Evolutionary conservation across 2,888 invertebrate species (phyloP).

Genomic region (Leptopterna dolabrata): DNA sequence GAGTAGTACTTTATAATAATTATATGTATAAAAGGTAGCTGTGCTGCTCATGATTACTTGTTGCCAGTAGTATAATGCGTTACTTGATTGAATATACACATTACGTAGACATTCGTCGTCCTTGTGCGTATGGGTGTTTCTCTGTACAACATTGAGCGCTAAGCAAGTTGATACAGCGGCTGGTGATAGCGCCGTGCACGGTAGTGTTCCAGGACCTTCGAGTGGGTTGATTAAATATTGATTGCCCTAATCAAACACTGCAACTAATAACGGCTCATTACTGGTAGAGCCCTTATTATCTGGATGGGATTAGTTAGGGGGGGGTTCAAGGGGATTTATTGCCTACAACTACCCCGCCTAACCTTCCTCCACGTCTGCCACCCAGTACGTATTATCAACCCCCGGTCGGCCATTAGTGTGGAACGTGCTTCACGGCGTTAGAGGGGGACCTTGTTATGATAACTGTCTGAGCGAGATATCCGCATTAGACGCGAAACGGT

Average conservation of each 20-base stretch:
- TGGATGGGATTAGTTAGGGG: not conserved
- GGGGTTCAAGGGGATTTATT: not conserved
- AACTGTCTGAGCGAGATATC: not conserved
- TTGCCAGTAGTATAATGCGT: too few relatives aligned
- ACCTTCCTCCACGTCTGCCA: too few relatives aligned
- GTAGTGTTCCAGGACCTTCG: not conserved
- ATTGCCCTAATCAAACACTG: slow-evolving; percentile 2
- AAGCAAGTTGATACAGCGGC: too few relatives aligned
- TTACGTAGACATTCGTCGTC: too few relatives aligned
- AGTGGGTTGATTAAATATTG: slow-evolving; percentile 1
- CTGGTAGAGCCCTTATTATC: not conserved
- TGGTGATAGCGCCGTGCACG: not conserved
- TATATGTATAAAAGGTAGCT: too few relatives aligned
- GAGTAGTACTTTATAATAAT: too few relatives aligned
- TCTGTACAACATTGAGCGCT: too few relatives aligned
- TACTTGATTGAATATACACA: too few relatives aligned
- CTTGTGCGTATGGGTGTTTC: too few relatives aligned
- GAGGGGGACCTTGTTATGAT: not conserved
- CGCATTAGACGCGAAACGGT: not conserved
- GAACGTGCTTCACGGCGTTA: not conserved
- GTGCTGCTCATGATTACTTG: too few relatives aligned
- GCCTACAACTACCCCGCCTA: not conserved
- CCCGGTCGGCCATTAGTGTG: not conserved
- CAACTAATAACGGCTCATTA: slow-evolving; percentile 5
- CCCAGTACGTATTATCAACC: not conserved